Conservation (phyloP, 2,113 vertebrate species). For the Nerophis lumbriciformis region DNA sequence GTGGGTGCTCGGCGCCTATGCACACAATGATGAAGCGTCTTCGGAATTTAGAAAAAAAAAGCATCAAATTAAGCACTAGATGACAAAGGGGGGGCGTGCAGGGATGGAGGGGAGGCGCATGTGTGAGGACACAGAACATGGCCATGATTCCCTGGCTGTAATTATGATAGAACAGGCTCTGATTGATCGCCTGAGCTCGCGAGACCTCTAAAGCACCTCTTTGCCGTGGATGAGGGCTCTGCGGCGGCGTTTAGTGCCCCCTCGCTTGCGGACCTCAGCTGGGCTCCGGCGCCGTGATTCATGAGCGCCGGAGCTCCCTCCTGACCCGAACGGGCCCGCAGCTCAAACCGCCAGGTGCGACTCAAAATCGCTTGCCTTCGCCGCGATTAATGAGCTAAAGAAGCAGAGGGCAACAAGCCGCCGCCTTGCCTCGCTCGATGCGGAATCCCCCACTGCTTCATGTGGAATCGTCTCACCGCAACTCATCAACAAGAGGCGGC, state of each 20-base stretch:
- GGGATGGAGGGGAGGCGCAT: slow-evolving; percentile 17
- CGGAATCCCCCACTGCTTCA: slow-evolving; percentile 28
- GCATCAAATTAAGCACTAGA: slow-evolving; percentile 9
- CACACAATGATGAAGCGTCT: too few relatives aligned
- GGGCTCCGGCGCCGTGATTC: slow-evolving; percentile 62
- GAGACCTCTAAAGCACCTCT: slow-evolving; percentile 49
- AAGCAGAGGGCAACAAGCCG: slow-evolving; percentile 33
- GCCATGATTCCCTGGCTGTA: slow-evolving; percentile 40
- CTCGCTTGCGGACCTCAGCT: slow-evolving; percentile 32
- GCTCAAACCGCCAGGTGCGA: slow-evolving; percentile 61
- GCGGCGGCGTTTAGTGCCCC: slow-evolving; percentile 31
- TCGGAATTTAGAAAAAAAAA: neutral
- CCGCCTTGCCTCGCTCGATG: slow-evolving; percentile 6
- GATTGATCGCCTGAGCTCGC: slow-evolving; percentile 62
- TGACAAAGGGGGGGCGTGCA: slow-evolving; percentile 17
- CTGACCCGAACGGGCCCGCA: slow-evolving; percentile 53
- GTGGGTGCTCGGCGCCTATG: too few relatives aligned
- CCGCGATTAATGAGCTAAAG: slow-evolving; percentile 61
- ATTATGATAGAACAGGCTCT: slow-evolving; percentile 52
- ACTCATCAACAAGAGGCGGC: slow-evolving; percentile 36
- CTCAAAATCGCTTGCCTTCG: slow-evolving; percentile 63
- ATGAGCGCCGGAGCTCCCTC: slow-evolving; percentile 46
- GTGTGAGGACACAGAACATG: slow-evolving; percentile 29
- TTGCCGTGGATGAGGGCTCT: slow-evolving; percentile 37
- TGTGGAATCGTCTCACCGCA: slow-evolving; percentile 35